phyloP scores from a whole-genome alignment of 2,888 invertebrate species.

The Acrobasis suavella region DNA sequence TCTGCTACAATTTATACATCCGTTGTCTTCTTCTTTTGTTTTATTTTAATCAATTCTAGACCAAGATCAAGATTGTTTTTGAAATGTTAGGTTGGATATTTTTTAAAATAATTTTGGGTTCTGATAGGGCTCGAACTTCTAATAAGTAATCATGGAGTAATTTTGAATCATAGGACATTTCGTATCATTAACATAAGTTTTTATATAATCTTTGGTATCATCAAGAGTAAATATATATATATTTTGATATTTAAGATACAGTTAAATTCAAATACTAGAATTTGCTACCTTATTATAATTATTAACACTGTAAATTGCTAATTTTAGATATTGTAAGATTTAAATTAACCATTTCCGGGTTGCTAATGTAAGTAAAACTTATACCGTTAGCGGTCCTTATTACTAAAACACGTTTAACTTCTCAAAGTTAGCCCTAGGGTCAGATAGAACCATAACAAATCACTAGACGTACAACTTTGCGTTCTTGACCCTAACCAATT shows the following conservation, averaged over 20 bases:
- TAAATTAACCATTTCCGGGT: not conserved
- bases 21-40: slow-evolving; percentile 7
- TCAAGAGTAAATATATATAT: too few species aligned
- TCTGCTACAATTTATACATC: slow-evolving; percentile 23
- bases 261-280: too few species aligned
- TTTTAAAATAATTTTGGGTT: too few species aligned
- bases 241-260: too few species aligned
- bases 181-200: too few species aligned
- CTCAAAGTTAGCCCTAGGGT: not conserved
- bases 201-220: too few species aligned
- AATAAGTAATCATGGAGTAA: too few species aligned
- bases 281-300: too few species aligned
- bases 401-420: slow-evolving; percentile 2
- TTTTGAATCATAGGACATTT: too few species aligned
- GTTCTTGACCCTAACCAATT: slow-evolving; percentile 11
- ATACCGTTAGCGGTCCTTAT: not conserved
- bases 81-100: not conserved
- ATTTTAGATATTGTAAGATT: not conserved
- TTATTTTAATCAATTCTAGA: not conserved
- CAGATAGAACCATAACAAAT: slow-evolving; percentile 6
- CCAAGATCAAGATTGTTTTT: not conserved
- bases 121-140: too few species aligned
- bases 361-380: not conserved
- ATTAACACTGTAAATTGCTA: too few species aligned
- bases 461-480: slow-evolving; percentile 3